phyloP scores from a whole-genome alignment of 2,113 vertebrate species.

The Piprites chloris region DNA sequence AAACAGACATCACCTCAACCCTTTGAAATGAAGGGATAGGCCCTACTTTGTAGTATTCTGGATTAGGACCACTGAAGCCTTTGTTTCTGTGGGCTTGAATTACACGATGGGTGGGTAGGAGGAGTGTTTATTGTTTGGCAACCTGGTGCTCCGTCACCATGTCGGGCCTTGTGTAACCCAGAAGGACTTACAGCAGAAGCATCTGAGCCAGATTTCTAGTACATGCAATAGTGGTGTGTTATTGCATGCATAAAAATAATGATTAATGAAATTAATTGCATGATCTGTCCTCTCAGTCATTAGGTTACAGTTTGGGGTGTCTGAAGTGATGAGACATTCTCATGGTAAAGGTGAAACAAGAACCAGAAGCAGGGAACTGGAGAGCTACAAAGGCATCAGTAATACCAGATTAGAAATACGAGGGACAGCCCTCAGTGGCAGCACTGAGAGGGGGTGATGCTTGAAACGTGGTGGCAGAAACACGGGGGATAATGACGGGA shows the following conservation, averaged over 20 bases:
- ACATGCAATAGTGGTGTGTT: background rate
- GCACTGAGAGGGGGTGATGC: background rate
- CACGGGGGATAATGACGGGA: background rate
- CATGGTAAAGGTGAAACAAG: background rate
- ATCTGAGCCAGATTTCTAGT: background rate
- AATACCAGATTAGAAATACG: rapidly evolving
- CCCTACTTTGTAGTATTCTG: background rate
- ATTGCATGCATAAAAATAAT: background rate
- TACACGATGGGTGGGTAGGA: background rate
- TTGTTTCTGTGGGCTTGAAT: background rate
- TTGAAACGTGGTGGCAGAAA: background rate
- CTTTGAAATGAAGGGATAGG: background rate
- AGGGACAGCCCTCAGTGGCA: background rate
- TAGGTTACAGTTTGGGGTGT: background rate
- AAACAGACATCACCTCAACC: background rate
- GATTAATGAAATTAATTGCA: background rate
- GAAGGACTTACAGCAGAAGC: background rate
- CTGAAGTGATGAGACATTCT: background rate
- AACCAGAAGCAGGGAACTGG: background rate
- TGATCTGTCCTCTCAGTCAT: background rate
- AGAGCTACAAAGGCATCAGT: background rate
- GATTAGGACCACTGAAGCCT: background rate
- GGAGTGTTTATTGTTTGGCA: background rate
- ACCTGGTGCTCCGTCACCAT: background rate
- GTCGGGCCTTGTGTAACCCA: background rate